Evolutionary conservation across 2,797 vertebrate species (phyloP).

Genomic region (Psittacula echo): DNA sequence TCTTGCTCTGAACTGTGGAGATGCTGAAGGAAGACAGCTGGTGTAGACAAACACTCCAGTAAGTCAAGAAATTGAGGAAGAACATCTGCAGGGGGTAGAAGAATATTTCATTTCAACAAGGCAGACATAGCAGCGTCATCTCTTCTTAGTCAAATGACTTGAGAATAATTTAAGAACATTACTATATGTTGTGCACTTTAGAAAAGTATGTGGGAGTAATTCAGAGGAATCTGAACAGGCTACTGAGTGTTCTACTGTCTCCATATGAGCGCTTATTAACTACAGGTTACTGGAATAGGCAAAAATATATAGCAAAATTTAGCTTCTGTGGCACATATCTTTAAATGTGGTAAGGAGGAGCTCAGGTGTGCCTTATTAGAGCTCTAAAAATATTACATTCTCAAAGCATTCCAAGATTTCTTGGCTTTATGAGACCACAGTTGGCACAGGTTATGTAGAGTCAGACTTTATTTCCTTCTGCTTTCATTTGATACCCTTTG

Average conservation of each 20-base stretch:
- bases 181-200: conserved; percentile 27
- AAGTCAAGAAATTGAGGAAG: conserved; percentile 37
- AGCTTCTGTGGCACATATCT: background rate
- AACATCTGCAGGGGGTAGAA: conserved; percentile 35
- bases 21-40: conserved; percentile 49
- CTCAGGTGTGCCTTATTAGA: conserved; percentile 53
- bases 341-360: conserved; percentile 50
- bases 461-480: conserved; percentile 38
- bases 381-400: conserved; percentile 44
- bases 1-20: background rate
- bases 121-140: conserved; percentile 15
- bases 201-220: conserved; percentile 42
- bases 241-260: conserved; percentile 24
- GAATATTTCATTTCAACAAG: conserved; percentile 20
- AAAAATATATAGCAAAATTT: conserved; percentile 29
- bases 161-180: conserved; percentile 32
- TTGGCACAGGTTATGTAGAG: background rate
- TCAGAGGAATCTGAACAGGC: conserved; percentile 2
- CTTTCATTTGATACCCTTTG: conserved; percentile 25
- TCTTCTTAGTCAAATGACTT: conserved; percentile 12
- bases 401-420: conserved; percentile 45
- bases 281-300: conserved; percentile 20
- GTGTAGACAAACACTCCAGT: background rate
- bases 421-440: conserved; percentile 35
- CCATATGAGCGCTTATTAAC: conserved; percentile 29